Evolutionary conservation across 2,113 vertebrate species (phyloP), one percentile per base, ranked within the genome.

Genomic region (Carassius carassius): DNA sequence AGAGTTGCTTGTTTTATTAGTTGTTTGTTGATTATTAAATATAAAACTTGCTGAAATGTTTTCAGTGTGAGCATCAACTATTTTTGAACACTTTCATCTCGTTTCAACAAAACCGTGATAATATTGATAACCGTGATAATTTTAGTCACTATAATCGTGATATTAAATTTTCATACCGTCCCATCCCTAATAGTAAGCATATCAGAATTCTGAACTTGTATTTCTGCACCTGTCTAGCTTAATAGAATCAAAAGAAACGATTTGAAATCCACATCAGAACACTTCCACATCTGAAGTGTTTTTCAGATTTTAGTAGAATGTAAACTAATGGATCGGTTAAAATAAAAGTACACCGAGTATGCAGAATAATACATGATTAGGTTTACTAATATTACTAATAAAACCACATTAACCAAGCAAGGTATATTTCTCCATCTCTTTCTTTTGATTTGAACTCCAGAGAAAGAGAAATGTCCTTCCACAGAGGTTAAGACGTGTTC

Each of bases 151-250:
- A n/a, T n/a, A n/a, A n/a, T n/a, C n/a, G n/a, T n/a, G n/a, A n/a
- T n/a, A n/a, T n/a, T n/a, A n/a, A n/a, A n/a, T n/a, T n/a, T n/a
- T n/a, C n/a, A n/a, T n/a, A n/a, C n/a, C n/a, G n/a, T n/a, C n/a
- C n/a, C n/a, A n/a, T n/a, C n/a, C n/a, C n/a, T n/a, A n/a, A 91
- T 89, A 89, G 78, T 62, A 88, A 90, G 85, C 44, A 81, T 23
- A 73, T 83, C 63, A 74, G 44, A 82, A 63, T 47, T 47, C 41
- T 7, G 0, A 41, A 9, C 41, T 41, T 41, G 41, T 41, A 41
- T 25, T 47, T 80, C 78, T 80, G 60, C 58, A 65, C 60, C 72
- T 25, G 72, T 74, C 21, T 3, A n/a, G 14, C 44, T 80, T 19
- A 49, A 63, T 63, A 29, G 11, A 81, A 47, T 78, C 67, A 78